Base-by-base conservation (phyloP, 2,888 invertebrate genomes). In the Herminia tarsipennalis region DNA sequence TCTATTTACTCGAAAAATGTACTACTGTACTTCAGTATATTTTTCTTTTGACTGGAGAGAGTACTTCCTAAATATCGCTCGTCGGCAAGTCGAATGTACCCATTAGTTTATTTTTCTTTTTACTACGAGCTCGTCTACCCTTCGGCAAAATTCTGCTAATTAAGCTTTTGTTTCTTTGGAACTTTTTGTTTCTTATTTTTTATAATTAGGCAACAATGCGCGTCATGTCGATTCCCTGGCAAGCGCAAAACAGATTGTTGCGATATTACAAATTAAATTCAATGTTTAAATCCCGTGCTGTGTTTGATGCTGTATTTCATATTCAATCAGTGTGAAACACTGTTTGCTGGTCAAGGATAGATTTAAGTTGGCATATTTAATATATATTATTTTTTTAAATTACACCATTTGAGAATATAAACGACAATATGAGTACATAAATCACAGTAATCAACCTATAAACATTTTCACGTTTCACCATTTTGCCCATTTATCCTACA, bases 151-250 rank as follows among this genome's bases (percentile, higher is more conserved):
- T 47, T 56, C n/a, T 47, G 27, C 37, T 59, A 64, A 64, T 51
- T 46, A 62, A 46, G 55, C 61, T 47, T 59, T 61, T 61, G 60
- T 62, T 46, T 43, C 51, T 52, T 43, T 24, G 39, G 32, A 43
- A 55, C 20, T 57, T 46, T 45, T 70, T 42, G 51, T 47, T 55
- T 49, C 39, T 42, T 30, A 45, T 56, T 57, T 59, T 53, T 67
- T 42, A 61, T 59, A 60, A 55, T 51, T 58, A 46, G 50, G 37
- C 39, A 48, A 58, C 48, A 46, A 50, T 42, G 29, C 35, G 30
- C n/a, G n/a, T n/a, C n/a, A n/a, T n/a, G n/a, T n/a, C n/a, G n/a
- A n/a, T n/a, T n/a, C n/a, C n/a, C n/a, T n/a, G n/a, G n/a, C n/a
- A n/a, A n/a, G n/a, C n/a, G n/a, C n/a, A n/a, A n/a, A n/a, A n/a